Conservation (phyloP, 2,888 invertebrate species). For the Dusona sp. region DNA sequence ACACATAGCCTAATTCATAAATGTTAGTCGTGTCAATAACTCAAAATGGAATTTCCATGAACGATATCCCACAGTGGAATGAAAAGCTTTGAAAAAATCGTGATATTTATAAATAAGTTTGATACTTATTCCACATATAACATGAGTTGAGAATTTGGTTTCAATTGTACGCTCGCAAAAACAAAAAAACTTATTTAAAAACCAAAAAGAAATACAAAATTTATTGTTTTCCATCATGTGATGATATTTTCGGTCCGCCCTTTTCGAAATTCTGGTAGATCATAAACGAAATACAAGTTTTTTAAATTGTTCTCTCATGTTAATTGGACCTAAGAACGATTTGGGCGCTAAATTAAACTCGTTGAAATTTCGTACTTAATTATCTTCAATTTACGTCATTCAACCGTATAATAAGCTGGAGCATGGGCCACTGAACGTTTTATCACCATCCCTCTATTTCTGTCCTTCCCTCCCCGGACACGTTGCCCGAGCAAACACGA, state of each 20-base stretch:
- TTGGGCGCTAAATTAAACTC: slow-evolving; percentile 37
- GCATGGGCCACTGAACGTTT: slow-evolving; percentile 45
- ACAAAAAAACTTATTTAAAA: neutral
- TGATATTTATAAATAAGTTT: neutral
- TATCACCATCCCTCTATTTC: slow-evolving; percentile 36
- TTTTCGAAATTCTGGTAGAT: slow-evolving; percentile 10
- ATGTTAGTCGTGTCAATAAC: neutral
- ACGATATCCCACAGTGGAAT: neutral
- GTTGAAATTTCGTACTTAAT: slow-evolving; percentile 52
- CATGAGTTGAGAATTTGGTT: too few species aligned
- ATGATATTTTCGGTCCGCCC: neutral
- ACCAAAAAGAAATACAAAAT: neutral
- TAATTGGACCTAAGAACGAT: slow-evolving; percentile 35
- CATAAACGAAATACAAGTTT: neutral
- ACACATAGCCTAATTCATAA: neutral
- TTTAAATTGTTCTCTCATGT: slow-evolving; percentile 22
- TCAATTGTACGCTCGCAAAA: neutral
- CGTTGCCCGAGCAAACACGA: slow-evolving; percentile 25
- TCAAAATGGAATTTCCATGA: neutral
- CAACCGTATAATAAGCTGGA: slow-evolving; percentile 39
- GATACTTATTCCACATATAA: neutral
- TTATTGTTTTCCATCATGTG: slow-evolving; percentile 1
- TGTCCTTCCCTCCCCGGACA: neutral
- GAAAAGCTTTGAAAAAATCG: neutral
- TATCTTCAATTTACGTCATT: slow-evolving; percentile 56